Base-by-base conservation (phyloP, 2,888 invertebrate species). In the Flexamia atlantica region DNA sequence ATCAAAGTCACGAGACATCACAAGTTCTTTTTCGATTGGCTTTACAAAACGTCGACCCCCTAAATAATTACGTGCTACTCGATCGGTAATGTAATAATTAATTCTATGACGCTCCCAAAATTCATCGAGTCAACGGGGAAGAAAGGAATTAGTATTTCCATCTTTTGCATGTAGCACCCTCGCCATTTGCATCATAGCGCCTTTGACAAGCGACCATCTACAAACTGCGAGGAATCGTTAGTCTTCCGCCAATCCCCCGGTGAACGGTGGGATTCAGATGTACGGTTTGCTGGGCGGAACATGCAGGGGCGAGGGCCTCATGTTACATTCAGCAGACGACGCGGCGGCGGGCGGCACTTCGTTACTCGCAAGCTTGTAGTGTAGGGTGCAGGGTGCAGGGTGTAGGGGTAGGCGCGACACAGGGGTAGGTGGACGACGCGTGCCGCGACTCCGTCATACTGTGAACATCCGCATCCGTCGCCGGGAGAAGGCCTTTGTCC, bases 311-410 rank as follows among this genome's bases (percentile, higher is more conserved):
- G 72, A 17, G 40, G 40, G 32, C 4, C 72, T 72, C 72, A 72
- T 72, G 72, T 72, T 40, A 42, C 40, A 72, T 72, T 72, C 72
- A 72, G 17, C 72, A 72, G 72, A 72, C 72, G 72, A 40, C 40
- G 40, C 72, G 40, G 36, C 36, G 72, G 72, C 30, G 3, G 23
- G 9, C 5, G 32, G 72, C 40, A n/a, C 72, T 72, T 72, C 72
- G 72, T 72, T 72, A 72, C 72, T 1, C 10, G 72, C 36, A 36
- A 72, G 72, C 72, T 72, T 72, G 72, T 72, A 23, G 36, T 72
- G 72, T 72, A 23, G 36, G 72, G 72, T 36, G 72, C 20, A 40
- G 20, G 72, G 9, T 9, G 36, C 36, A 36, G n/a, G 20, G 17
- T 5, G 10, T 40, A 5, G 40, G 40, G 9, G 57, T 10, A 57